Conservation (phyloP, 2,797 vertebrate species). For the Smutsia temminckii region DNA sequence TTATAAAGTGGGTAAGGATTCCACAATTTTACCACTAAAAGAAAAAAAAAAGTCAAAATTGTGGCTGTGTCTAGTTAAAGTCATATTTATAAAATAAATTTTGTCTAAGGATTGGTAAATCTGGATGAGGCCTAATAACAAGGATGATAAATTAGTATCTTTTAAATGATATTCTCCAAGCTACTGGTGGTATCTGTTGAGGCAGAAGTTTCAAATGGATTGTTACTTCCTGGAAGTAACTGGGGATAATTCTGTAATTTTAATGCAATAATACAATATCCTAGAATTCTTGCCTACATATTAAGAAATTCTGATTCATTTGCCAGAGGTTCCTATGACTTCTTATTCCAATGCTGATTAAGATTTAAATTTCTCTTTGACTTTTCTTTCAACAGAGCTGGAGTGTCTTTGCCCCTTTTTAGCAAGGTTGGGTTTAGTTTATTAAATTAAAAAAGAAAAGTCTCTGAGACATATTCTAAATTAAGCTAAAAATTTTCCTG, state of each 20-base stretch:
- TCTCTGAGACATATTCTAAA: background rate
- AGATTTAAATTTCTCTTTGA: conserved; percentile 43
- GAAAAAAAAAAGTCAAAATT: background rate
- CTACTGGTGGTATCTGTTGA: background rate
- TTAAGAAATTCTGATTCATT: background rate
- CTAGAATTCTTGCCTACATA: background rate
- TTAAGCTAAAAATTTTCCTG: background rate
- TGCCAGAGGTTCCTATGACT: background rate
- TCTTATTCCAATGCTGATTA: background rate
- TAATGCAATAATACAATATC: background rate
- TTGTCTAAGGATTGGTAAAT: background rate
- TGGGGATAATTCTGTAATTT: background rate
- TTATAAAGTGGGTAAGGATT: background rate
- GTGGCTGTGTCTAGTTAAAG: background rate
- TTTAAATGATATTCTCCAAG: conserved; percentile 9
- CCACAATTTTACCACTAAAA: background rate
- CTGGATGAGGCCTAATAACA: no score
- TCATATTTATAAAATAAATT: conserved; percentile 4
- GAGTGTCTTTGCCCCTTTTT: background rate
- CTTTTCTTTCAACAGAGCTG: background rate
- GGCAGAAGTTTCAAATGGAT: background rate
- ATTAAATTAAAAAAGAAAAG: conserved; percentile 7
- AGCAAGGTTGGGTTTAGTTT: background rate
- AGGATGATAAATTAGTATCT: background rate
- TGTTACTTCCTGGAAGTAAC: background rate